phyloP scores from a whole-genome alignment of 2,888 invertebrate genomes.

The Cephus rjabovi region DNA sequence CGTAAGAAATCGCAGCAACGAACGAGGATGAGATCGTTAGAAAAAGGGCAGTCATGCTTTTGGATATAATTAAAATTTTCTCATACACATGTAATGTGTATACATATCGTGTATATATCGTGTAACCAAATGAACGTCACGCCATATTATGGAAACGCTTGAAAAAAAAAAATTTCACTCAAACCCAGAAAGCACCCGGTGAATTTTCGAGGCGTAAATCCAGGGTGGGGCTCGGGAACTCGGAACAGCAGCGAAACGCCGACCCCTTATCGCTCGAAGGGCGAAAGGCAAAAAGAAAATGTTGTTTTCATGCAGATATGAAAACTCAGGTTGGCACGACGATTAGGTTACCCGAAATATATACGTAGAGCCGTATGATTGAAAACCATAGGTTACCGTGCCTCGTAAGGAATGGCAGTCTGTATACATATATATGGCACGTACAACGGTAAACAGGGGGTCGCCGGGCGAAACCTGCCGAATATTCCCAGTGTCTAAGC shows the following conservation, averaged over 20 bases:
- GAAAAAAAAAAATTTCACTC: not conserved
- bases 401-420: not conserved
- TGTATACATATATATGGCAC: not conserved
- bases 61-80: not conserved
- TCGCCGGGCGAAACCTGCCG: not conserved
- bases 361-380: not conserved
- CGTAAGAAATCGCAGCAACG: not conserved
- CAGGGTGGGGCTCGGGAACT: not conserved
- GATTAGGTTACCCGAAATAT: not conserved
- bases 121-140: not conserved
- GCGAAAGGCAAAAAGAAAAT: not conserved
- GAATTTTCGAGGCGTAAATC: not conserved
- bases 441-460: not conserved
- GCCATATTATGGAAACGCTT: not conserved
- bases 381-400: not conserved
- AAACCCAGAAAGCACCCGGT: not conserved
- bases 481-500: constrained; percentile 9
- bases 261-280: not conserved
- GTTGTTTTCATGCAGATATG: not conserved
- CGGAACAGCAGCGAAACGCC: not conserved
- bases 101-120: too few relatives aligned
- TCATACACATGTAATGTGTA: not conserved
- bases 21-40: not conserved
- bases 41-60: not conserved
- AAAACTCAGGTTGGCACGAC: not conserved